A percentile compares a stretch with the other conserved stretches of the same genome.
phyloP scores from a whole-genome alignment of 2,888 invertebrate genomes.

The Leptinotarsa peninsularis region DNA sequence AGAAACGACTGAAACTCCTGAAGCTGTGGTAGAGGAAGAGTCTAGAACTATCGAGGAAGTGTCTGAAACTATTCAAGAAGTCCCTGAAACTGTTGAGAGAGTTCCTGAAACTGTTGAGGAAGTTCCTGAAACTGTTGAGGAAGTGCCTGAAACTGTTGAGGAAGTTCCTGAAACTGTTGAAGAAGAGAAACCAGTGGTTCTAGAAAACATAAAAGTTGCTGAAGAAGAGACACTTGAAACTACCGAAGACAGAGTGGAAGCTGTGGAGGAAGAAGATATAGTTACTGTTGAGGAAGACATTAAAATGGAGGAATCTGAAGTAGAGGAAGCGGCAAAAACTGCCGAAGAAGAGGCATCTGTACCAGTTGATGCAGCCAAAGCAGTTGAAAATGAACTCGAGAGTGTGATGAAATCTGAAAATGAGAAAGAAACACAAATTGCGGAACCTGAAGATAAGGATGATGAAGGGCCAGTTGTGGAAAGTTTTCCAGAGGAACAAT shows the following conservation, averaged over 20 bases:
- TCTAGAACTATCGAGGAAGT: neutral
- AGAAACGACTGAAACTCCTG: constrained; percentile 22
- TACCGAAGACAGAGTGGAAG: constrained; percentile 23
- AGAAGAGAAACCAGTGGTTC: neutral
- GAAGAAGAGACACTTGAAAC: constrained; percentile 18
- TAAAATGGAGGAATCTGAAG: constrained; percentile 17
- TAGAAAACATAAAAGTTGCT: neutral
- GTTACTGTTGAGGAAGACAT: neutral
- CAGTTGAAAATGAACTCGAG: constrained; percentile 26
- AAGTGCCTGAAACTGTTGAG: constrained; percentile 19
- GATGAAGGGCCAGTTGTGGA: neutral
- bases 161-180: constrained; percentile 23
- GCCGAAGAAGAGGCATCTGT: constrained; percentile 19
- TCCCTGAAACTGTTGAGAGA: constrained; percentile 24
- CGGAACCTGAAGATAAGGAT: too few relatives aligned
- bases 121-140: constrained; percentile 24
- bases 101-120: constrained; percentile 14
- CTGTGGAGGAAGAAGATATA: constrained; percentile 8
- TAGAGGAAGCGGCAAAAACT: constrained; percentile 24
- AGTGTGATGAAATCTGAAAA: constrained; percentile 6
- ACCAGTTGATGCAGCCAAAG: constrained; percentile 9
- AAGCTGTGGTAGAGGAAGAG: constrained; percentile 13
- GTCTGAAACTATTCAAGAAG: neutral
- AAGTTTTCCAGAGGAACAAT: neutral
- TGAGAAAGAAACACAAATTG: neutral